Percentiles rank a stretch among this genome's conserved stretches.
Evolutionary conservation across 2,888 invertebrate species (phyloP).

Genomic region (Catotricha subobsoleta): DNA sequence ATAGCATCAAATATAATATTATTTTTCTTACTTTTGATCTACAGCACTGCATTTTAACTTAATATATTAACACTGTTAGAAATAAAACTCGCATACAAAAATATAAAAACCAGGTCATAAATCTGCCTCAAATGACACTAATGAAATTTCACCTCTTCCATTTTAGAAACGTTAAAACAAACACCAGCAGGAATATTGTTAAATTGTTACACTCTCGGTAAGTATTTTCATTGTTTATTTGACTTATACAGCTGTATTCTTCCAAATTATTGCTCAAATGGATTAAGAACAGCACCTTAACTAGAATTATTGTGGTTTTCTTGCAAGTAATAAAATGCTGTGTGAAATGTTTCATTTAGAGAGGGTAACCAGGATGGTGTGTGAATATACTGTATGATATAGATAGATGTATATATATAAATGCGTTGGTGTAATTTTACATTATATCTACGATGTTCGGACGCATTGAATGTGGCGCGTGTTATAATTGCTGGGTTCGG

Average conservation of each 20-base stretch:
- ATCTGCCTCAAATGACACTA: slow-evolving; percentile 7
- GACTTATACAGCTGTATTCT: slow-evolving; percentile 1
- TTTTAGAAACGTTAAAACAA: not conserved
- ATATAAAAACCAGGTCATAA: slow-evolving; percentile 4
- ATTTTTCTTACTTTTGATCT: too few species aligned
- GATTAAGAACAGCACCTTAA: slow-evolving; percentile 5
- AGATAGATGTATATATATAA: too few species aligned
- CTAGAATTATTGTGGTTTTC: slow-evolving; percentile 5
- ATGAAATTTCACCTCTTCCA: slow-evolving; percentile 6
- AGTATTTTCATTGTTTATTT: not conserved
- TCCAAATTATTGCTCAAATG: slow-evolving; percentile 4
- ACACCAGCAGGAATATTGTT: not conserved
- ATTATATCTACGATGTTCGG: not conserved
- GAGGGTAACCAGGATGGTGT: too few species aligned
- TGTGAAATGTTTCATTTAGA: slow-evolving; percentile 2
- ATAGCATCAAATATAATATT: too few species aligned
- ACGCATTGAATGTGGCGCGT: too few species aligned
- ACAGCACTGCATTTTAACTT: too few species aligned
- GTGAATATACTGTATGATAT: too few species aligned
- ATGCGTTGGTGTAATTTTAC: not conserved
- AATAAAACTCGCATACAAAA: not conserved
- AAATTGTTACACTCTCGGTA: not conserved
- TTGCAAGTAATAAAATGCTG: slow-evolving; percentile 4
- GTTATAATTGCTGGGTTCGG: not conserved
- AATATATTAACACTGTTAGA: too few species aligned